These are phyloP conservation scores for Ennomos erosarius DNA, from an alignment of 2,888 invertebrate genomes.

Conservation along the genomic window DNA sequence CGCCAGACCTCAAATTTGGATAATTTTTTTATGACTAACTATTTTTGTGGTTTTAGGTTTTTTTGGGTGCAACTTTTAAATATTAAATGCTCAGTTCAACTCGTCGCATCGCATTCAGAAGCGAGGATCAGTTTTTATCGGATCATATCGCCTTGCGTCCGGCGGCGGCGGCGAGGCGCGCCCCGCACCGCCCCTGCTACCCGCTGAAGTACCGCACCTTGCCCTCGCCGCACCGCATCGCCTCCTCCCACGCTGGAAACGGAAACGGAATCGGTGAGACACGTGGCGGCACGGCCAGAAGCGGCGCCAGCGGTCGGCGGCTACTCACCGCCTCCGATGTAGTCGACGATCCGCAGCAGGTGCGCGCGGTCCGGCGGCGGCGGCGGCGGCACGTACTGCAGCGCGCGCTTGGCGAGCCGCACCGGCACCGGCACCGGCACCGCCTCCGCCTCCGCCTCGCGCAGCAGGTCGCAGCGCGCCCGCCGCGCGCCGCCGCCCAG, in stretches of 20 bases:
- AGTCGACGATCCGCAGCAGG: slow-evolving; percentile 69
- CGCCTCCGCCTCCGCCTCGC: slow-evolving; percentile 49
- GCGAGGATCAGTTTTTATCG: slow-evolving; percentile 47
- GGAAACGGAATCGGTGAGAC: background rate
- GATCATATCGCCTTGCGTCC: slow-evolving; percentile 47
- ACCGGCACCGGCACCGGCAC: slow-evolving; percentile 47
- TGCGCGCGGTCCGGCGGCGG: slow-evolving; percentile 48
- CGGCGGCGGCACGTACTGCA: slow-evolving; percentile 65
- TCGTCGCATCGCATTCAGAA: slow-evolving; percentile 42
- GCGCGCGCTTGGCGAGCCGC: slow-evolving; percentile 41
- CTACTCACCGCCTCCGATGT: slow-evolving; percentile 65
- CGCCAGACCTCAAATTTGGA: slow-evolving; percentile 49
- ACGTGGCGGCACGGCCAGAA: background rate
- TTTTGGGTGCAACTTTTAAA: slow-evolving; percentile 55
- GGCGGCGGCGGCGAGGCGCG: slow-evolving; percentile 1
- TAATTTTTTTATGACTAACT: slow-evolving; percentile 44
- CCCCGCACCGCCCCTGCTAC: slow-evolving; percentile 48
- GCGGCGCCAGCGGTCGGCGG: background rate
- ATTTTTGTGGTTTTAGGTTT: slow-evolving; percentile 50
- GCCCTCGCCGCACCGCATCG: slow-evolving; percentile 81
- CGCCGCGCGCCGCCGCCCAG: slow-evolving; percentile 74
- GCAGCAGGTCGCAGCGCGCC: slow-evolving; percentile 62
- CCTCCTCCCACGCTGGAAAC: slow-evolving; percentile 90
- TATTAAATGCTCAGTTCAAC: slow-evolving; percentile 61
- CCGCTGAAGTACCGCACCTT: slow-evolving; percentile 80